phyloP scores from a whole-genome alignment of 64 coral and sea anemone species.

The Platygyra sinensis region DNA sequence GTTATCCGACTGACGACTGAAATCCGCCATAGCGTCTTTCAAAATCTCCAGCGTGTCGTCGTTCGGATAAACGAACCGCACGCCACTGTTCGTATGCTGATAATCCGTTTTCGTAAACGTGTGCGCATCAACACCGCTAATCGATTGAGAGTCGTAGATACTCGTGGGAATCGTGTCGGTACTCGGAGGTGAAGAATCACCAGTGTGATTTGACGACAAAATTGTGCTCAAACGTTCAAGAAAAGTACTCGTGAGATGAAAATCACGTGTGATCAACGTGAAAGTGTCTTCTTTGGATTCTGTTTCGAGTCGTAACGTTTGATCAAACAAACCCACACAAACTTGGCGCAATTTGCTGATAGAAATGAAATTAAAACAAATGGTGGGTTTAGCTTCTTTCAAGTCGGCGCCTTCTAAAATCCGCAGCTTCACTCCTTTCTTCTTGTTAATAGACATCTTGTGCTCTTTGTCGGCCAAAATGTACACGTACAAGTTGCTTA shows the following conservation, averaged over 20 bases:
- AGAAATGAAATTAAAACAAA: slow-evolving; percentile 77
- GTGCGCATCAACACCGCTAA: slow-evolving; percentile 8
- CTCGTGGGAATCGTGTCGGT: slow-evolving; percentile 39
- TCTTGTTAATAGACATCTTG: slow-evolving; percentile 64
- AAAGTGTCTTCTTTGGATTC: slow-evolving; percentile 80
- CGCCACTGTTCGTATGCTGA: slow-evolving; percentile 66
- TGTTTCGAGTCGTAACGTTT: slow-evolving; percentile 90
- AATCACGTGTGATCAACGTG: slow-evolving; percentile 93
- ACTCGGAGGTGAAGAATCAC: not conserved
- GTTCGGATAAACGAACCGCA: slow-evolving; percentile 84
- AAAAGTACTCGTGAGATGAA: slow-evolving; percentile 75
- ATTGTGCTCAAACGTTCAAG: slow-evolving; percentile 80
- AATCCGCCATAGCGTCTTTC: slow-evolving; percentile 77
- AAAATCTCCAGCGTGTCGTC: slow-evolving; percentile 95
- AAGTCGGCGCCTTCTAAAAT: slow-evolving; percentile 18
- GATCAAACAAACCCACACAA: slow-evolving; percentile 97
- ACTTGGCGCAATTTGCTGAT: slow-evolving; percentile 71
- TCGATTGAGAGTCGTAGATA: slow-evolving; percentile 83
- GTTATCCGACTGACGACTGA: slow-evolving; percentile 68
- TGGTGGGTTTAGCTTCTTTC: slow-evolving; percentile 49
- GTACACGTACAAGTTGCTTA: slow-evolving; percentile 87
- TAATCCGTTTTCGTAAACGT: slow-evolving; percentile 51
- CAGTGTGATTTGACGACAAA: slow-evolving; percentile 65
- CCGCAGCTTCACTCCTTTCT: slow-evolving; percentile 65
- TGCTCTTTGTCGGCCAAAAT: slow-evolving; percentile 79